Conservation (phyloP, 1,140 invertebrate species). For the Venturia canescens region DNA sequence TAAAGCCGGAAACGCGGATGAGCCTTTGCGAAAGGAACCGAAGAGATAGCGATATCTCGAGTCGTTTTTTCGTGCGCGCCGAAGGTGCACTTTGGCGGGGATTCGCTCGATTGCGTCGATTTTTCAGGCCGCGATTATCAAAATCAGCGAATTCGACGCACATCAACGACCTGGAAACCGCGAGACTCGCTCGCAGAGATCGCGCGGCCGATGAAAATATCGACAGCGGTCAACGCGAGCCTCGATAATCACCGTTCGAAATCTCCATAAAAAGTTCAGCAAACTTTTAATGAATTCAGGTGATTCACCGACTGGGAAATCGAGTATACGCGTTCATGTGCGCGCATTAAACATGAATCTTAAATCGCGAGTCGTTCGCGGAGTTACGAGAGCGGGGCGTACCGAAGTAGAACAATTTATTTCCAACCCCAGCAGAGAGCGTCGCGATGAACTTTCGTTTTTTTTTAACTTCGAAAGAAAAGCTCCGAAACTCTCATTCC, state of each 20-base stretch:
- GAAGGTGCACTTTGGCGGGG: neutral
- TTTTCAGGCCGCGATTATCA: neutral
- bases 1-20: conserved; percentile 23
- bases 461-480: neutral
- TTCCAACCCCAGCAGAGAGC: no score
- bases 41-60: neutral
- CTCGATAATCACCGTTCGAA: neutral
- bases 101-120: neutral
- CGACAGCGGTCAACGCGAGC: neutral
- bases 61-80: neutral
- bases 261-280: neutral
- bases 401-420: neutral
- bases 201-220: neutral
- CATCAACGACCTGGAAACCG: neutral
- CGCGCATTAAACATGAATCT: neutral
- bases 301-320: conserved; percentile 12
- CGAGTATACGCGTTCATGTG: neutral
- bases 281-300: neutral
- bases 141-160: neutral
- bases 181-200: neutral
- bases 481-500: no score
- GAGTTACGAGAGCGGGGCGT: neutral
- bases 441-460: neutral
- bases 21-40: neutral
- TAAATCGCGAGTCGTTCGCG: neutral